Conservation (phyloP, 2,888 invertebrate genomes). For the Chloroclysta siterata region DNA sequence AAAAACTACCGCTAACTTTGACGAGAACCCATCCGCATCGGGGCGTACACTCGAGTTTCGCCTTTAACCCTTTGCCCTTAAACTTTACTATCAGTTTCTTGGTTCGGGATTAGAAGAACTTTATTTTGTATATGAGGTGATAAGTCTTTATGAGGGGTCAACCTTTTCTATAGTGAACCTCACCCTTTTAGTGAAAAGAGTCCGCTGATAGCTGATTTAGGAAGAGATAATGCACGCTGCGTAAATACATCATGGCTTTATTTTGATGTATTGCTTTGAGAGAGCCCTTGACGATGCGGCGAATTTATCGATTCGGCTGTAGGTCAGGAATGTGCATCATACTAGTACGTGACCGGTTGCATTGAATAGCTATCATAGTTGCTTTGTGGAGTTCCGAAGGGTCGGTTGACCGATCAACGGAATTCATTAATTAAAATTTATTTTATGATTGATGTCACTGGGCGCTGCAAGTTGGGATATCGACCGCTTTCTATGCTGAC, state of each 20-base stretch:
- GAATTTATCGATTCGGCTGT: constrained; percentile 45
- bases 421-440: constrained; percentile 71
- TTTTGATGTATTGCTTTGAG: constrained; percentile 76
- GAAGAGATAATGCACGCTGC: constrained; percentile 82
- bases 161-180: constrained; percentile 83
- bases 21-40: constrained; percentile 73
- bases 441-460: constrained; percentile 55
- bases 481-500: not conserved
- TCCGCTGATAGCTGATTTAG: constrained; percentile 85
- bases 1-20: constrained; percentile 83
- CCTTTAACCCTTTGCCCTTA: constrained; percentile 59
- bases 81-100: constrained; percentile 56
- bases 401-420: constrained; percentile 57
- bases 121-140: constrained; percentile 85
- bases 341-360: constrained; percentile 39
- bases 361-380: constrained; percentile 68
- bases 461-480: constrained; percentile 6
- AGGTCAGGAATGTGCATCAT: constrained; percentile 52
- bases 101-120: constrained; percentile 77
- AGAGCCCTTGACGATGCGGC: constrained; percentile 36
- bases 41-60: constrained; percentile 60
- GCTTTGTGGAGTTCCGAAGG: constrained; percentile 61
- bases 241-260: constrained; percentile 85
- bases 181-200: constrained; percentile 86
- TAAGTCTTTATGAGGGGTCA: constrained; percentile 86